Evolutionary conservation across 2,797 vertebrate species (phyloP), one percentile per base, ranked within the genome.

Genomic region (Ceyx erithaca): DNA sequence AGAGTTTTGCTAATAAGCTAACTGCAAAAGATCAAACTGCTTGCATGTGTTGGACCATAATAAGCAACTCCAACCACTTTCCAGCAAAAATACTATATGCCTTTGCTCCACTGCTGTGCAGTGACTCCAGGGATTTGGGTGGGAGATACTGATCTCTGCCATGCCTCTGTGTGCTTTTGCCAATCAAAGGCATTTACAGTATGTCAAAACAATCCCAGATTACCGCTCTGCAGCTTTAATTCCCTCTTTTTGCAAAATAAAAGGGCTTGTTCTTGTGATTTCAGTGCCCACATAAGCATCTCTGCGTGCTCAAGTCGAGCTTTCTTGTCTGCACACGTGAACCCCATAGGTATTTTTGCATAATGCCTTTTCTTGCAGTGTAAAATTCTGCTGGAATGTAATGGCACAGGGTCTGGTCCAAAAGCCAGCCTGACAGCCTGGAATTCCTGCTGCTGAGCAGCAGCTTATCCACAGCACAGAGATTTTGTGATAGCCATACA

Each of bases 181-280:
- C 94, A 95, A 89, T 95, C 94, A 92, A 51, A 93, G 90, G 90
- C 92, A 86, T 94, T 95, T 90, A 67, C 82, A 80, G 76, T 45
- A n/a, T 93, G 90, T 93, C 95, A 87, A 83, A 95, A 95, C 92
- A 92, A 87, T 94, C 95, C 76, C 78, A 54, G 79, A 75, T 90
- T 93, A 31, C 84, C 61, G 88, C 84, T 93, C 86, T 93, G 94
- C 95, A 95, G 87, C 57, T 94, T 93, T 89, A 87, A 85, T 91
- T 90, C 89, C 59, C 70, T 67, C 73, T 71, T 86, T 95, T 66
- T 93, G 77, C 83, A 80, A 61, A 93, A 93, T 84, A 43, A 79
- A 95, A 79, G 43, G 73, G 35, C 58, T 51, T 16, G 52, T 49
- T 84, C 87, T 75, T 90, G 72, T 37, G 86, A 10, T 78, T 95